Percentiles rank a stretch among this genome's conserved stretches.
Evolutionary conservation across 2,797 vertebrate species (phyloP).

Genomic region (Spinibarbus caldwelli): DNA sequence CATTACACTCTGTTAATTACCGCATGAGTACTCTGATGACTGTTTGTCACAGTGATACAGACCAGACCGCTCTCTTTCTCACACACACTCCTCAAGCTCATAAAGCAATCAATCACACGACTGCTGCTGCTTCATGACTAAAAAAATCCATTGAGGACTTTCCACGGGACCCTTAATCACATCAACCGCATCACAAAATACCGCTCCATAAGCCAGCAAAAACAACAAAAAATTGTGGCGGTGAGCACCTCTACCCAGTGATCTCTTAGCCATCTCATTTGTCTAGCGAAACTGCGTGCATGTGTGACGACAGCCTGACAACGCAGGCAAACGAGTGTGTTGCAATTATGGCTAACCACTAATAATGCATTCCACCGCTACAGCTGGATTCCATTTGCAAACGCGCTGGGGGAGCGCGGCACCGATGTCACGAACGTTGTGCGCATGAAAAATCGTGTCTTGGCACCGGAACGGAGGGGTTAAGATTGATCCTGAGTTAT

Average conservation of each 20-base stretch:
- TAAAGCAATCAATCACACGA: constrained; percentile 47
- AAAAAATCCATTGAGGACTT: constrained; percentile 33
- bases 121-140: constrained; percentile 68
- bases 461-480: constrained; percentile 64
- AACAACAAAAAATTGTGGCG: constrained; percentile 27
- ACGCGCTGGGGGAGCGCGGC: constrained; percentile 63
- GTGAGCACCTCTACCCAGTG: constrained; percentile 28
- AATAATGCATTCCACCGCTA: constrained; percentile 63
- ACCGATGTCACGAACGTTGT: constrained; percentile 66
- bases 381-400: constrained; percentile 77
- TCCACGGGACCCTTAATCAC: constrained; percentile 30
- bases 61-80: constrained; percentile 70
- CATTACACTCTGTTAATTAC: constrained; percentile 76
- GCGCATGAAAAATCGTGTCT: constrained; percentile 70
- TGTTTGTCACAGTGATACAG: constrained; percentile 74
- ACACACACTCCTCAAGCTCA: constrained; percentile 75
- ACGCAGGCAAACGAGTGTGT: constrained; percentile 62
- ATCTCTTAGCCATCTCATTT: constrained; percentile 40
- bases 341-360: constrained; percentile 71
- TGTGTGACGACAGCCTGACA: constrained; percentile 59
- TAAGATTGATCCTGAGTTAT: constrained; percentile 61
- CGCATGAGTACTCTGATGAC: constrained; percentile 76
- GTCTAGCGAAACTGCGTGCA: constrained; percentile 31
- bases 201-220: constrained; percentile 6
- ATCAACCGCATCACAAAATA: constrained; percentile 28